phyloP scores from a whole-genome alignment of 2,113 vertebrate species.

The Nanorana parkeri region DNA sequence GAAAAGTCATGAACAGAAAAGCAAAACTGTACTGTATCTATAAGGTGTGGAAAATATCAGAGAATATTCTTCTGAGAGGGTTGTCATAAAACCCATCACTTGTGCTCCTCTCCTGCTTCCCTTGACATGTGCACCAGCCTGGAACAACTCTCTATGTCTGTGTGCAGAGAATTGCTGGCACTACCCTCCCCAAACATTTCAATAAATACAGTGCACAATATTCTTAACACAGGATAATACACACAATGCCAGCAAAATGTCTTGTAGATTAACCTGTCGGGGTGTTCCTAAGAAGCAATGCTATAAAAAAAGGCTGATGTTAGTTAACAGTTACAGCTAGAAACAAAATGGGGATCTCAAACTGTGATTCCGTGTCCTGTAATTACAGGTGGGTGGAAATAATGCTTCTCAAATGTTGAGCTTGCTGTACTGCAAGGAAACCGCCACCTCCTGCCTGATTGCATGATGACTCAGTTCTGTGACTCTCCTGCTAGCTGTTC shows the following conservation, averaged over 20 bases:
- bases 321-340: constrained; percentile 9
- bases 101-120: constrained; percentile 20
- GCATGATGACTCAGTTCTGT: constrained; percentile 22
- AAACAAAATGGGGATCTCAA: constrained; percentile 13
- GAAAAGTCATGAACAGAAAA: constrained; percentile 37
- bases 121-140: constrained; percentile 54
- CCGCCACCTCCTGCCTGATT: constrained; percentile 16
- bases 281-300: constrained; percentile 11
- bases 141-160: constrained; percentile 35
- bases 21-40: constrained; percentile 14
- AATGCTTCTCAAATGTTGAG: constrained; percentile 18
- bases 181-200: constrained; percentile 33
- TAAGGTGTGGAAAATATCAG: constrained; percentile 20
- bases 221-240: constrained; percentile 17
- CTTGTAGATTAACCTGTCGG: constrained; percentile 8
- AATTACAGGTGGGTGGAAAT: constrained; percentile 28
- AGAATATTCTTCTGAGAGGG: constrained; percentile 44
- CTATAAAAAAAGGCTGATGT: neutral
- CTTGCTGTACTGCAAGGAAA: constrained; percentile 2
- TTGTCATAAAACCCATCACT: constrained; percentile 43
- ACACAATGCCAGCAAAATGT: constrained; percentile 11
- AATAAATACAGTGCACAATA: constrained; percentile 28
- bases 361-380: constrained; percentile 34
- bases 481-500: constrained; percentile 3
- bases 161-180: constrained; percentile 28